Conservation (phyloP, 2,888 invertebrate genomes). For the Disparrhopalites patrizii region DNA sequence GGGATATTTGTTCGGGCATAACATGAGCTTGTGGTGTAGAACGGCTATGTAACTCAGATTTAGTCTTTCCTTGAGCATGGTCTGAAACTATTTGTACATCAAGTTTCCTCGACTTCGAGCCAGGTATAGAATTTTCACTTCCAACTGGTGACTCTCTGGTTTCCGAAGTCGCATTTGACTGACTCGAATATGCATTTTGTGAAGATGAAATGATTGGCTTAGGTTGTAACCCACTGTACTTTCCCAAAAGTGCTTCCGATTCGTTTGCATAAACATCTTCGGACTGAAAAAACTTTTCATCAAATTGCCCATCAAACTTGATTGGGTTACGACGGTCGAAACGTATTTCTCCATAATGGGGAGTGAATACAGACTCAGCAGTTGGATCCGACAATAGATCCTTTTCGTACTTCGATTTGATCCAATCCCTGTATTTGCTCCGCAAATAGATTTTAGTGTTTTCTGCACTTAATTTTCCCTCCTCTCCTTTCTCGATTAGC, state of each 20-base stretch:
- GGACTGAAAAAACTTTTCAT: slow-evolving; percentile 1
- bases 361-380: slow-evolving; percentile 9
- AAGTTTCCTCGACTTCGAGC: too few species aligned
- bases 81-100: too few species aligned
- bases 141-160: neutral
- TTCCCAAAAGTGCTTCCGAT: neutral
- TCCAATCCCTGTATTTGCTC: too few species aligned
- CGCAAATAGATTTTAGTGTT: too few species aligned
- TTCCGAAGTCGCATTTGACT: neutral
- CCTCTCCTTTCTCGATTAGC: too few species aligned
- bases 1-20: too few species aligned
- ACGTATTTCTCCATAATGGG: slow-evolving; percentile 30
- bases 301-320: slow-evolving; percentile 22
- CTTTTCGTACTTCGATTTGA: neutral
- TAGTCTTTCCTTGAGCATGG: too few species aligned
- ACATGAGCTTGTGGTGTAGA: too few species aligned
- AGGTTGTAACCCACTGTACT: neutral
- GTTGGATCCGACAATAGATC: neutral
- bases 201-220: neutral
- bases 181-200: neutral
- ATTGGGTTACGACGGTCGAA: slow-evolving; percentile 30
- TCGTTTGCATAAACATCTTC: neutral
- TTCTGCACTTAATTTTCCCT: too few species aligned
- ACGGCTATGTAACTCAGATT: too few species aligned
- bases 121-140: neutral